Conservation (phyloP, 2,797 vertebrate genomes). For the Neomorphus geoffroyi region DNA sequence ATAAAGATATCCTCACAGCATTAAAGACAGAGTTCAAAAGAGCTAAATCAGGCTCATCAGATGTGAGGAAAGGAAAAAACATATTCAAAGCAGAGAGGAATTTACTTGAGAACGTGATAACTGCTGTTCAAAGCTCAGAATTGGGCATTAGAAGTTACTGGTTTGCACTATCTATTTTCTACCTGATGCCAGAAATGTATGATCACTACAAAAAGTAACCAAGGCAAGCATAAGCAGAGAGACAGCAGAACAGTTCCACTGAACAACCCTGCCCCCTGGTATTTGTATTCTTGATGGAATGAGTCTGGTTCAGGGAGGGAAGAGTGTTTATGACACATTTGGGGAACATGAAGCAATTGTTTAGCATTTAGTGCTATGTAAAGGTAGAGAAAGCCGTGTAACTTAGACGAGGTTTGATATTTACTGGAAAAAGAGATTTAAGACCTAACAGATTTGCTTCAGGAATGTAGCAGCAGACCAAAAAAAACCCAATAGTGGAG, state of each 20-base stretch:
- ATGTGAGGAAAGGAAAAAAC: background rate
- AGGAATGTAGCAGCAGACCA: background rate
- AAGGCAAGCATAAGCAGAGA: background rate
- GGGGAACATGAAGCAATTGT: background rate
- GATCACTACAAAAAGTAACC: background rate
- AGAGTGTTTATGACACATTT: background rate
- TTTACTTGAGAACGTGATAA: background rate
- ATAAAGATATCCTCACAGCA: background rate
- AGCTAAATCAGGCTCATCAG: background rate
- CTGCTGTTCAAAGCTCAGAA: background rate
- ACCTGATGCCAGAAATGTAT: background rate
- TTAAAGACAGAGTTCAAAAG: background rate
- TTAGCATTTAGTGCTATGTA: background rate
- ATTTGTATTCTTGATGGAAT: background rate
- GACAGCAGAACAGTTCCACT: background rate
- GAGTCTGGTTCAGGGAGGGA: background rate
- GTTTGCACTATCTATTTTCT: background rate
- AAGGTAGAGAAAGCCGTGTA: background rate
- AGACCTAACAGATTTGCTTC: background rate
- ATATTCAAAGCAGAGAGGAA: background rate
- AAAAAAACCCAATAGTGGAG: background rate
- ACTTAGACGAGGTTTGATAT: background rate
- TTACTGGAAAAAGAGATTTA: background rate
- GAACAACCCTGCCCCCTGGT: background rate
- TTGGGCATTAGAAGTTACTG: background rate